phyloP scores from a whole-genome alignment of 1,140 invertebrate species.

The Drosophila gunungcola region DNA sequence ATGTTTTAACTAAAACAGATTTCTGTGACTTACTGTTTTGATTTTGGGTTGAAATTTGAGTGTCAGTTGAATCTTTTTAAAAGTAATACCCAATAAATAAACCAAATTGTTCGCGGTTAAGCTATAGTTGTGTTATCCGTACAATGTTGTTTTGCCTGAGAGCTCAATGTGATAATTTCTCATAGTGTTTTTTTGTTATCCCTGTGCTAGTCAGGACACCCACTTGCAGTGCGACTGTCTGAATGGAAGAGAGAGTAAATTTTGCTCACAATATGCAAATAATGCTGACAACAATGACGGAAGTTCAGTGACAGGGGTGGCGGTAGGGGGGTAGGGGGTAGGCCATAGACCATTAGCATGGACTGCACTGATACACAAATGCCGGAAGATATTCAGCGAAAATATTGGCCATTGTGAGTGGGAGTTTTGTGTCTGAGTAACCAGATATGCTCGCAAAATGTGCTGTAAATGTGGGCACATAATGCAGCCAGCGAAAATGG shows the following conservation, averaged over 20 bases:
- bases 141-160: background rate
- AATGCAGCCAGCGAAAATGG: slow-evolving; percentile 60
- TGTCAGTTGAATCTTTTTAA: too few relatives aligned
- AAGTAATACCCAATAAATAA: too few relatives aligned
- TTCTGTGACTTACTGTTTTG: too few relatives aligned
- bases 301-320: slow-evolving; percentile 13
- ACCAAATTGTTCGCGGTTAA: too few relatives aligned
- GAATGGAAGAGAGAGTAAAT: slow-evolving; percentile 65
- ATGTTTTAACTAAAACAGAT: too few relatives aligned
- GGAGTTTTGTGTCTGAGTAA: slow-evolving; percentile 36
- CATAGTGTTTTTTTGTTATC: slow-evolving; percentile 9
- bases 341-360: slow-evolving; percentile 59
- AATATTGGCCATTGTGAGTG: slow-evolving; percentile 64
- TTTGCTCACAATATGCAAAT: slow-evolving; percentile 79
- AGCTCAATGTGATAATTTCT: background rate
- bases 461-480: slow-evolving; percentile 50
- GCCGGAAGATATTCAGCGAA: slow-evolving; percentile 42
- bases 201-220: slow-evolving; percentile 36
- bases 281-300: slow-evolving; percentile 78
- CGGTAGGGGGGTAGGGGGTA: background rate
- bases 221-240: slow-evolving; percentile 62
- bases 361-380: slow-evolving; percentile 63
- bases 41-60: too few relatives aligned
- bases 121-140: background rate
- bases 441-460: slow-evolving; percentile 59